Percentiles rank a stretch among this genome's conserved stretches.
Evolutionary conservation across 2,797 vertebrate species (phyloP).

Genomic region (Siniperca obscura): DNA sequence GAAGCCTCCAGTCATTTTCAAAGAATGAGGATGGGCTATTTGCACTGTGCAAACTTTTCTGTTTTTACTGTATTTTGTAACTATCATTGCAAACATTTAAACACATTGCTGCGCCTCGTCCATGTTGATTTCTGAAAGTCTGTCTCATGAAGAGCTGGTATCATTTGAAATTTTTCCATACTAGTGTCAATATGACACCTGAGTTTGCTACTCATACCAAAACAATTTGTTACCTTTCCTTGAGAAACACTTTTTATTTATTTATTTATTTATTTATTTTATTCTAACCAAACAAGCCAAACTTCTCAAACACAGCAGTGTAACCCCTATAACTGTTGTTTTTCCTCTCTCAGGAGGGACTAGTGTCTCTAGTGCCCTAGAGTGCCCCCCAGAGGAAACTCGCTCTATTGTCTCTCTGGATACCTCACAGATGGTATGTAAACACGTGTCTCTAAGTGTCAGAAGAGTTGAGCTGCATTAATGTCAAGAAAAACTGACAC

Average conservation of each 20-base stretch:
- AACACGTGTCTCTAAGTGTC: constrained; percentile 20
- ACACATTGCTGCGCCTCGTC: not conserved
- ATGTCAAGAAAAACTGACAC: constrained; percentile 5
- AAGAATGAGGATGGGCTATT: constrained; percentile 2
- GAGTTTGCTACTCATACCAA: not conserved
- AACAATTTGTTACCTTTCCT: not conserved
- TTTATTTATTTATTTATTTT: too few species aligned
- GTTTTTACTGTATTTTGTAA: not conserved
- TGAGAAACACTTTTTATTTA: not conserved
- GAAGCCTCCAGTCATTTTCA: not conserved
- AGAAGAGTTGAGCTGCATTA: constrained; percentile 5
- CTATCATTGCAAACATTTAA: not conserved
- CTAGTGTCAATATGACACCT: not conserved
- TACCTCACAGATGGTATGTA: constrained; percentile 97
- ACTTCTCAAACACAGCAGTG: not conserved
- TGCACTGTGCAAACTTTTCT: constrained; percentile 1
- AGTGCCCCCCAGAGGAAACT: constrained; percentile 94
- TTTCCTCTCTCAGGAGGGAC: constrained; percentile 90
- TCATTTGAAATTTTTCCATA: not conserved
- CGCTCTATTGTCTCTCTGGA: constrained; percentile 96
- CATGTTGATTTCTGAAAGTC: not conserved
- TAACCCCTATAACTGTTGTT: constrained; percentile 5
- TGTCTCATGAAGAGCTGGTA: not conserved
- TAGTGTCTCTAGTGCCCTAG: constrained; percentile 94
- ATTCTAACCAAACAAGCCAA: not conserved